These are phyloP conservation scores for Silurus lanzhouensis DNA, from an alignment of 2,797 vertebrate genomes.

Conservation along the genomic window DNA sequence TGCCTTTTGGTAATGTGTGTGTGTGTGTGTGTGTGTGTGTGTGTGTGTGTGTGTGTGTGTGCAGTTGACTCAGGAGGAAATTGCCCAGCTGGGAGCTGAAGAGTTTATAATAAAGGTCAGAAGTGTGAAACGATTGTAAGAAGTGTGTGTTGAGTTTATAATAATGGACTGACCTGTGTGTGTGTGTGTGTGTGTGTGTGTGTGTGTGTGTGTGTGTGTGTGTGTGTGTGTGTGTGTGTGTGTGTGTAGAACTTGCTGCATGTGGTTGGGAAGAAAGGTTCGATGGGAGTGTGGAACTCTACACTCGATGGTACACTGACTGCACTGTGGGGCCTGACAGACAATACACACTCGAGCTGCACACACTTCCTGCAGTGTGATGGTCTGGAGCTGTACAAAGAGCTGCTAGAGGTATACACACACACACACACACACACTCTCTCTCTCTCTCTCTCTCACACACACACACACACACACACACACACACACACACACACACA, in stretches of 20 bases:
- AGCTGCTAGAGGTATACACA: conserved; percentile 85
- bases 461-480: too few relatives aligned
- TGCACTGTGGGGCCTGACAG: conserved; percentile 94
- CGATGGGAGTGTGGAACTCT: conserved; percentile 85
- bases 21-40: conserved; percentile 1
- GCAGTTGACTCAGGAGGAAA: conserved; percentile 70
- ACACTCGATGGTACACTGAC: conserved; percentile 91
- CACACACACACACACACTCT: background rate
- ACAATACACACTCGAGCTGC: conserved; percentile 87
- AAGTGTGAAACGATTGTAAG: background rate
- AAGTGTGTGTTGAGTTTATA: background rate
- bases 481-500: background rate
- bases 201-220: background rate
- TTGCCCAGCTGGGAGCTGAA: conserved; percentile 81
- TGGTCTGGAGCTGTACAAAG: conserved; percentile 91
- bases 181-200: fast-evolving
- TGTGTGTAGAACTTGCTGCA: conserved; percentile 84
- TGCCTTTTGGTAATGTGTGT: background rate
- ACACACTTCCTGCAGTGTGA: conserved; percentile 90
- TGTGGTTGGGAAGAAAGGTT: conserved; percentile 91
- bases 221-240: conserved; percentile 5
- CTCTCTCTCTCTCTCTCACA: too few relatives aligned
- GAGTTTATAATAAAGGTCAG: conserved; percentile 89
- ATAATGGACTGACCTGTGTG: too few relatives aligned
- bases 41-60: background rate